A percentile compares a stretch with the other conserved stretches of the same genome.
phyloP scores from a whole-genome alignment of 2,113 vertebrate genomes.

The Cheirogaleus medius region DNA sequence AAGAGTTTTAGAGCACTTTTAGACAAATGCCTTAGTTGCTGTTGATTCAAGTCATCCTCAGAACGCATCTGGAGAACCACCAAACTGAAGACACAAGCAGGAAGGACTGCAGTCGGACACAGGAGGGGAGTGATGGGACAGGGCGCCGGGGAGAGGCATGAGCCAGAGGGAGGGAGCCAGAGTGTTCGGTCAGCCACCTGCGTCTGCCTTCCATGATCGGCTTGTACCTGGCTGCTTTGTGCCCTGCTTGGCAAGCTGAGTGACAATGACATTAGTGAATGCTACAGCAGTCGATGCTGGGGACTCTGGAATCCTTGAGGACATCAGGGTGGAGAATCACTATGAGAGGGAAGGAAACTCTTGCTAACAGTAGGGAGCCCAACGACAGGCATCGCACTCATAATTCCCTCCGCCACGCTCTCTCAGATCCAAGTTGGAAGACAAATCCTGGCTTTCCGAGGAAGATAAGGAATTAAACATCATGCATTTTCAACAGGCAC shows the following conservation, averaged over 20 bases:
- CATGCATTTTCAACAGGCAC: conserved; percentile 56
- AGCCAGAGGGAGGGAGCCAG: background rate
- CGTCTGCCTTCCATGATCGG: background rate
- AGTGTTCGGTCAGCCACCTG: background rate
- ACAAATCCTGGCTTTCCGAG: background rate
- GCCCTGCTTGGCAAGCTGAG: background rate
- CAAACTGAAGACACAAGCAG: background rate
- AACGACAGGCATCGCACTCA: background rate
- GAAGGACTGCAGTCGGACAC: no score
- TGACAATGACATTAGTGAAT: background rate
- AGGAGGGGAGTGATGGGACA: accelerated
- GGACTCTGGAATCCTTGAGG: background rate
- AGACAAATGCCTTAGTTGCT: background rate
- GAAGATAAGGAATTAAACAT: conserved; percentile 72
- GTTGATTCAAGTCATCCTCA: background rate
- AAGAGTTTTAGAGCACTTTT: background rate
- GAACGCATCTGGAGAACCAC: background rate
- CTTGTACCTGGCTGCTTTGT: background rate
- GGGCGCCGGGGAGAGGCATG: background rate
- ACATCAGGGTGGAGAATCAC: background rate
- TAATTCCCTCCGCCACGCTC: background rate
- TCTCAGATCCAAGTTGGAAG: background rate
- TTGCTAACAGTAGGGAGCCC: background rate
- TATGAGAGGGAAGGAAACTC: background rate
- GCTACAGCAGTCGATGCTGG: background rate